A percentile compares a stretch with the other conserved stretches of the same genome.
Evolutionary conservation across 1,140 invertebrate genomes (phyloP).

Genomic region (Aphelenchoides fujianensis): DNA sequence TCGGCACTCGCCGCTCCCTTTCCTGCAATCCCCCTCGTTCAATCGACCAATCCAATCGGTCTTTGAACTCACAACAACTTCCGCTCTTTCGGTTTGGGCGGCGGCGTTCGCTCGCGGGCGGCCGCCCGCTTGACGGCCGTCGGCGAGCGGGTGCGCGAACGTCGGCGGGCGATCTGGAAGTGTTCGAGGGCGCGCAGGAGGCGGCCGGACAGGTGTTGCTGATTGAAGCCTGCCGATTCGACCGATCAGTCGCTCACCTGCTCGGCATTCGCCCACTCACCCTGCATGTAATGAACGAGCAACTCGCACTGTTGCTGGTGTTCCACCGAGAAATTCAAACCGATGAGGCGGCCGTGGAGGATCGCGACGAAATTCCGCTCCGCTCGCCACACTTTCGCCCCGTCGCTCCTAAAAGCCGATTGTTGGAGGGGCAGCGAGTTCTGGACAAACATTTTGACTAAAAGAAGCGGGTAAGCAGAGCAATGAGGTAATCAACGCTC

Average conservation of each 20-base stretch:
- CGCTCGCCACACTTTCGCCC: slow-evolving; percentile 9
- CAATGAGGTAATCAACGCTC: background rate
- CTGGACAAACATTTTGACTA: too few species aligned
- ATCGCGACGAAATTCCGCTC: slow-evolving; percentile 13
- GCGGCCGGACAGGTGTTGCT: background rate
- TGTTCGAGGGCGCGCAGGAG: background rate
- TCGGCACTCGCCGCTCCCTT: background rate
- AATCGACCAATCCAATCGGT: background rate
- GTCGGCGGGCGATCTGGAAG: background rate
- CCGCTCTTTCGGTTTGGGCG: background rate
- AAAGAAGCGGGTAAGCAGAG: too few species aligned
- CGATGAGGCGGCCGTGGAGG: slow-evolving; percentile 10
- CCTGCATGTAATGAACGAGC: slow-evolving; percentile 13
- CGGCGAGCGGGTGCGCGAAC: background rate
- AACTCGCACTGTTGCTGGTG: background rate
- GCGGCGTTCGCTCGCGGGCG: background rate
- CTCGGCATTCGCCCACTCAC: background rate
- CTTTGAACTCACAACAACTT: background rate
- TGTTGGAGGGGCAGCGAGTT: too few species aligned
- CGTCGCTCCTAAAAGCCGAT: slow-evolving; percentile 14
- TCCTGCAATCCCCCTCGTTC: background rate
- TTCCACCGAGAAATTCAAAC: slow-evolving; percentile 14
- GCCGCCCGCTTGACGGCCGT: background rate
- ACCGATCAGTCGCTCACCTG: background rate
- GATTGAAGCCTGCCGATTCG: background rate